Base-by-base conservation (phyloP, 2,888 invertebrate species). In the Sialis lutaria region DNA sequence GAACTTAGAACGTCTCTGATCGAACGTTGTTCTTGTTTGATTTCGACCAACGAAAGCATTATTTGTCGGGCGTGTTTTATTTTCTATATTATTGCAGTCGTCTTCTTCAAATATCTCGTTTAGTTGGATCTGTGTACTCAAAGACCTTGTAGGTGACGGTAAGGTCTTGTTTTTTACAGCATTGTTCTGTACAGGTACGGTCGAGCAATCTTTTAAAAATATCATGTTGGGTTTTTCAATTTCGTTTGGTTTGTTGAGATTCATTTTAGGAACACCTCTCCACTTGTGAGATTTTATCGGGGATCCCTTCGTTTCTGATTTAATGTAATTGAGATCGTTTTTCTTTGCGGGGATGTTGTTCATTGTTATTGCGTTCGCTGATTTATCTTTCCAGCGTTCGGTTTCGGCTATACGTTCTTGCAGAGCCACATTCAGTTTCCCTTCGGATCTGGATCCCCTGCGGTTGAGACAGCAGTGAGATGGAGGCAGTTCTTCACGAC, bases 361-460 rank as follows among this genome's bases (percentile, higher is more conserved):
- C 37, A 46, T 47, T 42, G 44, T 40, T n/a, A 47, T 41, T 6
- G 47, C 34, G 12, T 48, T 41, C 6, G 47, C 34, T 12, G 42
- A 37, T 10, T 46, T 45, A 42, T 48, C 48, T 77, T 77, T 70
- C 43, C 61, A 54, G 42, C 61, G 54, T 34, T 60, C 55, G 51
- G 75, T 73, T 7, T 72, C 65, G 53, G 75, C 74, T 34, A 73
- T 61, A 44, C 73, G 65, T 54, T 77, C 81, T 56, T 81, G 80
- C 43, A 82, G 64, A 9, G 78, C 74, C 7, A 78, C 66, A 56
- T 84, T 85, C 51, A 87, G 65, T 48, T 84, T 78, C 2, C 86
- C 85, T 64, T 87, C 87, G 5, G 85, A 85, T 52, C 85, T 75
- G 40, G 85, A 84, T 47, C 85, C 85, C 13, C 86, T 74, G 8